Evolutionary conservation across 1,140 invertebrate genomes (phyloP).

Genomic region (Drosophila saltans): DNA sequence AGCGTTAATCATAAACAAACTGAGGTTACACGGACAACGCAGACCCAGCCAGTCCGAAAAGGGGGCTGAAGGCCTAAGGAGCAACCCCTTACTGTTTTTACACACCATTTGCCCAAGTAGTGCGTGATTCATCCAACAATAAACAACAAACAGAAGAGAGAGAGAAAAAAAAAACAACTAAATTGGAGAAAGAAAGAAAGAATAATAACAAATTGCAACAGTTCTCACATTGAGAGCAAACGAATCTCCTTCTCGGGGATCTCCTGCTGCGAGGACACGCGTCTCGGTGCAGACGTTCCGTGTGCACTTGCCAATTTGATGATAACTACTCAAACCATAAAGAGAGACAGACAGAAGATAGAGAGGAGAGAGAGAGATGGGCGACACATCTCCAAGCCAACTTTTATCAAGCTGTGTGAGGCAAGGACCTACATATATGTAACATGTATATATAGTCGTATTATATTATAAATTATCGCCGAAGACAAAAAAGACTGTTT

Average conservation of each 20-base stretch:
- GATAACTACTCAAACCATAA: conserved; percentile 60
- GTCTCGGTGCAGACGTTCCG: conserved; percentile 33
- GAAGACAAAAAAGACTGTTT: too few relatives aligned
- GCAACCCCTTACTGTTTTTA: conserved; percentile 47
- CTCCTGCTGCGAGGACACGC: conserved; percentile 71
- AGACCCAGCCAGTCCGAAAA: not conserved
- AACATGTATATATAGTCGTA: too few relatives aligned
- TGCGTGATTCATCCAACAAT: conserved; percentile 11
- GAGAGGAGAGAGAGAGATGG: not conserved
- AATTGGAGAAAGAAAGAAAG: conserved; percentile 5
- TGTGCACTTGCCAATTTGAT: conserved; percentile 76
- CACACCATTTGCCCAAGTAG: conserved; percentile 19
- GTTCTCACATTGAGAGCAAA: conserved; percentile 55
- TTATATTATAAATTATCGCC: too few relatives aligned
- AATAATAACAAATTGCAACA: conserved; percentile 76
- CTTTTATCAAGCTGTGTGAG: conserved; percentile 2
- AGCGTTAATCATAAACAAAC: conserved; percentile 80
- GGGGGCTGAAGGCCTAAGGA: conserved; percentile 1
- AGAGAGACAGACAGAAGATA: not conserved
- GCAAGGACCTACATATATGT: not conserved
- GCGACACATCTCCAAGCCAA: not conserved
- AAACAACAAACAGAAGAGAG: not conserved
- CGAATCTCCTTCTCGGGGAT: conserved; percentile 2
- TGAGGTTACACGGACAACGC: conserved; percentile 7
- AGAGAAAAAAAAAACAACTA: conserved; percentile 2